Conservation (phyloP, 1,140 invertebrate species). For the Dysdera silvatica region DNA sequence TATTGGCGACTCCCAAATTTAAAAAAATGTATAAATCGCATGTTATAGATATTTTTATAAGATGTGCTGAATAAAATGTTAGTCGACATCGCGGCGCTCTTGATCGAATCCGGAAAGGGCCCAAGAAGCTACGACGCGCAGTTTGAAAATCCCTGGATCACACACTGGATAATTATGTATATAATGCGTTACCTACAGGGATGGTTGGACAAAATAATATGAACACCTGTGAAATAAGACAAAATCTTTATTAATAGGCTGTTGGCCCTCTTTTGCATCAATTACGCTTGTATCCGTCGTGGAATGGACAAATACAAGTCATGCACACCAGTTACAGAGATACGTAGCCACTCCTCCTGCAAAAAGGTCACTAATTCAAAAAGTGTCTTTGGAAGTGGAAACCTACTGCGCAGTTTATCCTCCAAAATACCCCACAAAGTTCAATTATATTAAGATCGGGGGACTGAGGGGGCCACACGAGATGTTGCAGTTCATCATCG, state of each 20-base stretch:
- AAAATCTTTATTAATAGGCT: not conserved
- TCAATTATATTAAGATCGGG: constrained; percentile 10
- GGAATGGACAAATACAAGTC: not conserved
- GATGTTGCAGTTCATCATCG: constrained; percentile 1
- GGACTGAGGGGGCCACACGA: not conserved
- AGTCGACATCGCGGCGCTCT: too few species aligned
- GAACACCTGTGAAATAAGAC: not conserved
- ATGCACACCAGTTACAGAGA: not conserved
- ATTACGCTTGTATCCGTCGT: not conserved
- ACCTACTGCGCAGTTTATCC: not conserved
- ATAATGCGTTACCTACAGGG: too few species aligned
- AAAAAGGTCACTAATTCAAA: not conserved
- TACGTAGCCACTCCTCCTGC: not conserved
- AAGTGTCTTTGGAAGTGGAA: not conserved
- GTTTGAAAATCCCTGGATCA: too few species aligned
- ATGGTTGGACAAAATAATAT: not conserved
- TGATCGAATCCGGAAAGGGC: too few species aligned
- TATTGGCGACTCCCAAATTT: too few species aligned
- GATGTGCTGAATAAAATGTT: too few species aligned
- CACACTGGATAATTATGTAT: too few species aligned
- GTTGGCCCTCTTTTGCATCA: not conserved
- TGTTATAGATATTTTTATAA: too few species aligned
- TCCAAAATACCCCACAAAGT: constrained; percentile 10
- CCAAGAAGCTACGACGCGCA: too few species aligned
- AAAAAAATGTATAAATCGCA: too few species aligned